Evolutionary conservation across 2,888 invertebrate species (phyloP).

Genomic region (Priocnemis perturbator): DNA sequence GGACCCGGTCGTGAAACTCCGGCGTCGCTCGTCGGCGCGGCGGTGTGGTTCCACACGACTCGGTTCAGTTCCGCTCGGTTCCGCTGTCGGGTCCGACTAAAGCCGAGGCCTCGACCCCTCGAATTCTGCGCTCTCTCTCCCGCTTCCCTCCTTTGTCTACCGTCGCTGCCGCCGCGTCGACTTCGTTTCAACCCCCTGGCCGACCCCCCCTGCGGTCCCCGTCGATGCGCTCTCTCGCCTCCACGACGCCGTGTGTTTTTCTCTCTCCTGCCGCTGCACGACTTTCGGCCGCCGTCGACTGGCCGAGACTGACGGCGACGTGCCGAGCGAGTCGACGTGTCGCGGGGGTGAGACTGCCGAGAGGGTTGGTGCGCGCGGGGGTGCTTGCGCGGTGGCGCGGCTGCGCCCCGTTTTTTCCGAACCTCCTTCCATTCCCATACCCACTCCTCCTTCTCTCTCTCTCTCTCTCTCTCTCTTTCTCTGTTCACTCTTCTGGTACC

Average conservation of each 20-base stretch:
- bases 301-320: slow-evolving; percentile 56
- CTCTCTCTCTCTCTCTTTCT: background rate
- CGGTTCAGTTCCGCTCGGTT: slow-evolving; percentile 48
- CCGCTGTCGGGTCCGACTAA: slow-evolving; percentile 3
- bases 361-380: slow-evolving; percentile 20
- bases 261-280: slow-evolving; percentile 26
- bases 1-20: slow-evolving; percentile 45
- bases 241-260: background rate
- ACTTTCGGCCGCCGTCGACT: slow-evolving; percentile 56
- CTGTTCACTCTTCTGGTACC: too few relatives aligned
- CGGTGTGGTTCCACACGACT: slow-evolving; percentile 24
- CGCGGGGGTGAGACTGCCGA: slow-evolving; percentile 48
- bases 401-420: slow-evolving; percentile 57
- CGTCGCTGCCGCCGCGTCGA: too few relatives aligned
- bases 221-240: too few relatives aligned
- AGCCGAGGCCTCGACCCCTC: background rate
- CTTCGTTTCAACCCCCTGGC: background rate
- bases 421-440: slow-evolving; percentile 30
- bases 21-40: slow-evolving; percentile 41
- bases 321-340: slow-evolving; percentile 42
- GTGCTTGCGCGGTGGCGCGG: slow-evolving; percentile 21
- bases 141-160: background rate
- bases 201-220: too few relatives aligned
- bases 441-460: background rate
- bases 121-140: slow-evolving; percentile 13